These are phyloP conservation scores for Pedicia rivosa DNA, from an alignment of 2,888 invertebrate genomes.

Conservation along the genomic window DNA sequence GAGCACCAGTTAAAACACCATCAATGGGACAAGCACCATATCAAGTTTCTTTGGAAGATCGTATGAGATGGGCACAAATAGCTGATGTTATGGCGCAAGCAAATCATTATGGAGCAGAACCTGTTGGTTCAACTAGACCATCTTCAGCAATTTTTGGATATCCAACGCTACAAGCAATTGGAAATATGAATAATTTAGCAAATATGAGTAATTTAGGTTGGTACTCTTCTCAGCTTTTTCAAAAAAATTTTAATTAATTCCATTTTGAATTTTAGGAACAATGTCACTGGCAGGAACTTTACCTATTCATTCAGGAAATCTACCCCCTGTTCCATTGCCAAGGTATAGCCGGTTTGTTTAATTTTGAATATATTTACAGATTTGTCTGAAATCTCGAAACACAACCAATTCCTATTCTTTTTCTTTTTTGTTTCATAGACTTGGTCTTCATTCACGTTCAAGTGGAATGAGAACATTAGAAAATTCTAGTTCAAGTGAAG, in stretches of 20 bases:
- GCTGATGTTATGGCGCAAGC: conserved; percentile 78
- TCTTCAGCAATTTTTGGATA: conserved; percentile 75
- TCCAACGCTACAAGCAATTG: conserved; percentile 37
- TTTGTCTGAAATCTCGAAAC: too few relatives aligned
- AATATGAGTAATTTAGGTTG: conserved; percentile 23
- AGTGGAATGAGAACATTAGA: conserved; percentile 34
- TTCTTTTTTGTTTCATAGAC: too few relatives aligned
- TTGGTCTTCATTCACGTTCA: conserved; percentile 23
- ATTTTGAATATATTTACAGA: too few relatives aligned
- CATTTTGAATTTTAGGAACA: conserved; percentile 20
- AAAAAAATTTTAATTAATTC: conserved; percentile 10
- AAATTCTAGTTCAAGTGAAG: conserved; percentile 40
- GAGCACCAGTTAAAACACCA: conserved; percentile 49
- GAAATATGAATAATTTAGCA: conserved; percentile 7
- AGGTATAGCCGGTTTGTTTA: conserved; percentile 31
- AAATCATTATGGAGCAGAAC: conserved; percentile 68
- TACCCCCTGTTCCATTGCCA: conserved; percentile 60
- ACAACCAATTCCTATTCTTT: too few relatives aligned
- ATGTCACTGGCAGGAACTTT: conserved; percentile 35
- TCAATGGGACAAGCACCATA: conserved; percentile 59
- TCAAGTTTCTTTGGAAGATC: conserved; percentile 57
- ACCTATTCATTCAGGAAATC: conserved; percentile 28
- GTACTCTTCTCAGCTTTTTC: too few relatives aligned
- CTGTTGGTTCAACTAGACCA: conserved; percentile 54
- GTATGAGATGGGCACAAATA: conserved; percentile 77